Conservation (phyloP, 2,797 vertebrate species). For the Dermochelys coriacea region DNA sequence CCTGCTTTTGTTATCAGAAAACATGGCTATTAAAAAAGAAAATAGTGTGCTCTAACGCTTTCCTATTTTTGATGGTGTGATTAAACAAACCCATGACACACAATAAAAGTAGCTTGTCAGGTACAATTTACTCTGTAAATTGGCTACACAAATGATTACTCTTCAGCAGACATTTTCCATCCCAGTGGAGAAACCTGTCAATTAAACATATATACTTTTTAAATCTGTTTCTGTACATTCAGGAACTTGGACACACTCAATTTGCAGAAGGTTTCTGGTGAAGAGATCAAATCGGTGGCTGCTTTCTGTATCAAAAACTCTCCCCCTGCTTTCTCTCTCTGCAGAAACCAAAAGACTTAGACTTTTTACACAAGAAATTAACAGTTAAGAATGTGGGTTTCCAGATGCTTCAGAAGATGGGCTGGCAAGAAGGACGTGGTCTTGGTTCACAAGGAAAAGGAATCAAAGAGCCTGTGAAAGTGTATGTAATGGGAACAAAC, state of each 20-base stretch:
- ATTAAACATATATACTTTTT: neutral
- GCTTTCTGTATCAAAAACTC: neutral
- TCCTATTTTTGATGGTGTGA: neutral
- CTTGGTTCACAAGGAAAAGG: slow-evolving; percentile 81
- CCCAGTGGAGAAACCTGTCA: neutral
- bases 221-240: neutral
- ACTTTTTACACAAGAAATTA: slow-evolving; percentile 81
- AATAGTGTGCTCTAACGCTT: neutral
- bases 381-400: slow-evolving; percentile 83
- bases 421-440: slow-evolving; percentile 84
- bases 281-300: neutral
- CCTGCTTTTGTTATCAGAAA: neutral
- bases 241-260: neutral
- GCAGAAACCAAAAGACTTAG: slow-evolving; percentile 80
- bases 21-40: neutral
- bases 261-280: neutral
- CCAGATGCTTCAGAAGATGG: slow-evolving; percentile 87
- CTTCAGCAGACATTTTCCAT: neutral
- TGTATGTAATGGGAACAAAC: slow-evolving; percentile 74
- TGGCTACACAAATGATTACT: neutral
- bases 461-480: slow-evolving; percentile 82
- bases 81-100: neutral
- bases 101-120: neutral
- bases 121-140: neutral
- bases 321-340: neutral